Evolutionary conservation across 1,140 invertebrate genomes (phyloP).

Genomic region (Drosophila auraria): DNA sequence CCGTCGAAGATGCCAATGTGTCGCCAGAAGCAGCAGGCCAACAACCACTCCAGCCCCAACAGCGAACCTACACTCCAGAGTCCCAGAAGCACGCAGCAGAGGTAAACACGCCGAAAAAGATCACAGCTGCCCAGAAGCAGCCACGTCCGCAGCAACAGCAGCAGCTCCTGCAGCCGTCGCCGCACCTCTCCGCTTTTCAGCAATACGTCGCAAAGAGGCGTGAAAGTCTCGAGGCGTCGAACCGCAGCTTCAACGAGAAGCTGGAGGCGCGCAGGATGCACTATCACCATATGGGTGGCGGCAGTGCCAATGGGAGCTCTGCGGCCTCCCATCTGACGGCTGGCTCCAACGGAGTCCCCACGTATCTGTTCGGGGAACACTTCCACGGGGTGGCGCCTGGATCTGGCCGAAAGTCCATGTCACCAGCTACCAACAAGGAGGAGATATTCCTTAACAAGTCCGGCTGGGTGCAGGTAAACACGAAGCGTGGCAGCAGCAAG

Average conservation of each 20-base stretch:
- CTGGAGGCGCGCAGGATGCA: slow-evolving; percentile 84
- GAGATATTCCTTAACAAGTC: slow-evolving; percentile 84
- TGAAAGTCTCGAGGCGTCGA: slow-evolving; percentile 80
- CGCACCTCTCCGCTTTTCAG: slow-evolving; percentile 72
- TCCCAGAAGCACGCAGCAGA: slow-evolving; percentile 19
- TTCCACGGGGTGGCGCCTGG: slow-evolving; percentile 41
- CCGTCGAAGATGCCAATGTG: slow-evolving; percentile 32
- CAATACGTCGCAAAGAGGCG: slow-evolving; percentile 82
- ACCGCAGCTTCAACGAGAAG: slow-evolving; percentile 82
- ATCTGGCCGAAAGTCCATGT: slow-evolving; percentile 50
- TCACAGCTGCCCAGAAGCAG: slow-evolving; percentile 23
- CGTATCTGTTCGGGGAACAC: slow-evolving; percentile 82
- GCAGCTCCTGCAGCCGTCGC: slow-evolving; percentile 29
- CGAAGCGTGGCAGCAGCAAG: slow-evolving; percentile 44
- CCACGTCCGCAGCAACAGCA: slow-evolving; percentile 19
- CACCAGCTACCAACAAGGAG: slow-evolving; percentile 64
- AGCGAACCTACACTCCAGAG: slow-evolving; percentile 31
- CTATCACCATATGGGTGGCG: slow-evolving; percentile 72
- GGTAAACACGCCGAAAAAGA: slow-evolving; percentile 18
- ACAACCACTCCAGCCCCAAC: slow-evolving; percentile 27
- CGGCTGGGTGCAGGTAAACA: slow-evolving; percentile 84
- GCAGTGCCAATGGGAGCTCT: slow-evolving; percentile 27
- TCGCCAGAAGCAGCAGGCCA: slow-evolving; percentile 14
- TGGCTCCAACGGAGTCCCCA: slow-evolving; percentile 59
- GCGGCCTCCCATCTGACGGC: slow-evolving; percentile 9